Conservation (phyloP, 2,113 vertebrate species). For the Alligator mississippiensis region DNA sequence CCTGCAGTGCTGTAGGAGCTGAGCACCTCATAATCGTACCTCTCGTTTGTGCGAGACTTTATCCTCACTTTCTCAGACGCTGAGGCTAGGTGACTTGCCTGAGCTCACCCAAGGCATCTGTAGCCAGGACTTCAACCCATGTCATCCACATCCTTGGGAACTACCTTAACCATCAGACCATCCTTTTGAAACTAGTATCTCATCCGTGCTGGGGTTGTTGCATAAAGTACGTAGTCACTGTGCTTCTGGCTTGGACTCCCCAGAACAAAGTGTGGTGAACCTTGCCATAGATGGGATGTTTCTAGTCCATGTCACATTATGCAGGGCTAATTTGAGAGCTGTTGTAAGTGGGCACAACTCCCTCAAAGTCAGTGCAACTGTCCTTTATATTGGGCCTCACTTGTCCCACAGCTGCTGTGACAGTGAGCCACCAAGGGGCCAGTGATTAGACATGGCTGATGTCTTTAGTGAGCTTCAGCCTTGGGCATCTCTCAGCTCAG, state of each 20-base stretch:
- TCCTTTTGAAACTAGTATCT: neutral
- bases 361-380: neutral
- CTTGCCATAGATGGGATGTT: neutral
- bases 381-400: neutral
- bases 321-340: neutral
- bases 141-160: neutral
- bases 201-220: neutral
- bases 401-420: neutral
- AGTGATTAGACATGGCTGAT: no score
- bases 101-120: neutral
- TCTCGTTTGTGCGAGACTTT: no score
- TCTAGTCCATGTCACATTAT: neutral
- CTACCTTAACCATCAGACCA: neutral
- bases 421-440: neutral
- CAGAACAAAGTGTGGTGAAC: neutral
- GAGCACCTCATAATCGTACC: neutral
- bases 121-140: neutral
- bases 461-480: no score
- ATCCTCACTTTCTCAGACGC: neutral
- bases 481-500: no score
- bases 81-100: neutral
- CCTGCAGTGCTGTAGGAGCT: neutral
- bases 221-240: neutral
- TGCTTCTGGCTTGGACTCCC: neutral
- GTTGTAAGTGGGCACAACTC: neutral